A percentile compares a stretch with the other conserved stretches of the same genome.
These are phyloP conservation scores for Orientallactaga sibirica DNA, from an alignment of 2,797 vertebrate species.

Conservation along the genomic window DNA sequence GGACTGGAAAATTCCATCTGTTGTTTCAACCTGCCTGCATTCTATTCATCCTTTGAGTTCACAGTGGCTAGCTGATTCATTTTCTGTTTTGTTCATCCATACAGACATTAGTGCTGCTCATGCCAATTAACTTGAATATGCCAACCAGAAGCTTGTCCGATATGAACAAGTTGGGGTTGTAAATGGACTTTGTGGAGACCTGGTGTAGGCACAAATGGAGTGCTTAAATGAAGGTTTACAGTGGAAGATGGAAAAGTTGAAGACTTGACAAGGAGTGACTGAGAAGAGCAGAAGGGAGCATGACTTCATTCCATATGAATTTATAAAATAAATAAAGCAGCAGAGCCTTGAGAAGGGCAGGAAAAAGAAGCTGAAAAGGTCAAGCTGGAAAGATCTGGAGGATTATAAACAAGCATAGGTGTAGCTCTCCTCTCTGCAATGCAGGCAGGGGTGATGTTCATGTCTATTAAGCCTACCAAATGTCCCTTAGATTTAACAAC, in stretches of 20 bases:
- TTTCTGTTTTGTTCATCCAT: conserved; percentile 34
- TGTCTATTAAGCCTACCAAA: neutral
- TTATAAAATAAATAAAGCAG: neutral
- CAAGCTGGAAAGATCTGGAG: neutral
- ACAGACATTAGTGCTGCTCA: neutral
- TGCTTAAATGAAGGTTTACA: neutral
- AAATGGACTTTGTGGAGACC: neutral
- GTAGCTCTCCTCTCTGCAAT: neutral
- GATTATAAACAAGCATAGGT: too few relatives aligned
- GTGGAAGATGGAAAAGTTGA: neutral
- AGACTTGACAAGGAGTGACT: neutral
- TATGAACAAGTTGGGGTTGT: neutral
- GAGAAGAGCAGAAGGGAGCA: neutral
- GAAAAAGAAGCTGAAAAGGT: neutral
- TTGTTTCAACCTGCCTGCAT: neutral
- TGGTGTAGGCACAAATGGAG: neutral
- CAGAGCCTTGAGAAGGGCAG: neutral
- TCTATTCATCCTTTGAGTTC: neutral
- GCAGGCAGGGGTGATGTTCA: accelerated
- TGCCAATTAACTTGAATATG: conserved; percentile 15
- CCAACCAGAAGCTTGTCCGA: neutral
- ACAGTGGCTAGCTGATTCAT: conserved; percentile 14
- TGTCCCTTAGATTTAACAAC: neutral
- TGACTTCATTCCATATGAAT: neutral
- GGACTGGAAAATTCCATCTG: neutral